phyloP scores from a whole-genome alignment of 2,113 vertebrate species.

The Corydoras maculifer region DNA sequence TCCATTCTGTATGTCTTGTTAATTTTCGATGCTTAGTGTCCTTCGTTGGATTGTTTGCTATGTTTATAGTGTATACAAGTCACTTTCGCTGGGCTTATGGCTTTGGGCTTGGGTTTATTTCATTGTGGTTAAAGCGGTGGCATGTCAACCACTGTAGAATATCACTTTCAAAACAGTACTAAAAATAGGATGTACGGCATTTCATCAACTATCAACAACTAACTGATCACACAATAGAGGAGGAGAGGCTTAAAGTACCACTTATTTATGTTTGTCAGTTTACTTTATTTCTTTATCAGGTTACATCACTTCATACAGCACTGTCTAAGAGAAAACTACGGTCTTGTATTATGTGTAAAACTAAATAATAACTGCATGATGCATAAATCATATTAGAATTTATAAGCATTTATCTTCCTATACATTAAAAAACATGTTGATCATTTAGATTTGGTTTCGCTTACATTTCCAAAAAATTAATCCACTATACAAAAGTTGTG shows the following conservation, averaged over 20 bases:
- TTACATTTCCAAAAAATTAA: conserved; percentile 55
- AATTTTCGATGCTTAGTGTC: conserved; percentile 18
- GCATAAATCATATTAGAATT: conserved; percentile 63
- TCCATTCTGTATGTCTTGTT: conserved; percentile 63
- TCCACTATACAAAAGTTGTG: background rate
- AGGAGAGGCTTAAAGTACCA: no score
- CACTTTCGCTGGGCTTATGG: conserved; percentile 47
- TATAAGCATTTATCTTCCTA: conserved; percentile 59
- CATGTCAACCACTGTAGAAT: conserved; percentile 65
- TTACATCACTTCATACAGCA: conserved; percentile 50
- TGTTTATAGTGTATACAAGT: conserved; percentile 38
- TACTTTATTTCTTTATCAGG: conserved; percentile 54
- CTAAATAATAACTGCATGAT: conserved; percentile 69
- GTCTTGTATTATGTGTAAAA: conserved; percentile 72
- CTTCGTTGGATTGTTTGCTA: conserved; percentile 35
- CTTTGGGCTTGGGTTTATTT: conserved; percentile 39
- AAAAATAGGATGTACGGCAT: conserved; percentile 49
- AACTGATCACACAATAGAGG: conserved; percentile 1
- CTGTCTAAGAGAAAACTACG: conserved; percentile 46
- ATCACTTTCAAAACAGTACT: conserved; percentile 67
- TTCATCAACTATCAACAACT: conserved; percentile 52
- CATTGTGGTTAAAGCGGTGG: conserved; percentile 57
- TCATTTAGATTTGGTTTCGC: conserved; percentile 49
- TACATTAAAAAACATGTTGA: conserved; percentile 41
- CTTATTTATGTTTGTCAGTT: conserved; percentile 2